phyloP scores from a whole-genome alignment of 2,888 invertebrate species.

The Mythimna vitellina region DNA sequence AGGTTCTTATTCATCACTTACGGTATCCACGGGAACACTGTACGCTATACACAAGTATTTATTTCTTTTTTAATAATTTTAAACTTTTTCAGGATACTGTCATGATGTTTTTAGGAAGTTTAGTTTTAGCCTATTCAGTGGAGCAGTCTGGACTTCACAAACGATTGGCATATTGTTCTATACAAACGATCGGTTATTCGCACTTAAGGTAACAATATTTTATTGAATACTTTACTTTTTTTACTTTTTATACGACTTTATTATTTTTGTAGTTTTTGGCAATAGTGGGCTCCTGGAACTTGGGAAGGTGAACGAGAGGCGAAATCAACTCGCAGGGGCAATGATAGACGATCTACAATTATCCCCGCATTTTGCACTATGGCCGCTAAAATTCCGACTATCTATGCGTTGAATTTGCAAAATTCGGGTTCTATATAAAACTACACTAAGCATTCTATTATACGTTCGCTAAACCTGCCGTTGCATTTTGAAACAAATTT shows the following conservation, averaged over 20 bases:
- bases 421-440: not conserved
- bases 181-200: constrained; percentile 81
- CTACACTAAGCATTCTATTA: not conserved
- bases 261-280: not conserved
- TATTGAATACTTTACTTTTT: not conserved
- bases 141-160: constrained; percentile 83
- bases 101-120: constrained; percentile 84
- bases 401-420: not conserved
- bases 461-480: too few relatives aligned
- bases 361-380: not conserved
- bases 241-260: too few relatives aligned
- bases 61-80: too few relatives aligned
- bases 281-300: not conserved
- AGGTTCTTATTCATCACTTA: too few relatives aligned
- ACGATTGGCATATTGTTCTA: constrained; percentile 79
- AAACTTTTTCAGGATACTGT: constrained; percentile 76
- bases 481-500: too few relatives aligned
- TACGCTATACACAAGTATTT: too few relatives aligned
- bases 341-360: not conserved
- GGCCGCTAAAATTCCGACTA: not conserved
- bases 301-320: not conserved
- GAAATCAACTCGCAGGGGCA: not conserved
- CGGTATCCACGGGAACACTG: too few relatives aligned
- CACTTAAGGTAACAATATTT: constrained; percentile 73
- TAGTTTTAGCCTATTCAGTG: constrained; percentile 79